Conservation (phyloP, 2,797 vertebrate species). For the Schizopygopsis malacanthus region DNA sequence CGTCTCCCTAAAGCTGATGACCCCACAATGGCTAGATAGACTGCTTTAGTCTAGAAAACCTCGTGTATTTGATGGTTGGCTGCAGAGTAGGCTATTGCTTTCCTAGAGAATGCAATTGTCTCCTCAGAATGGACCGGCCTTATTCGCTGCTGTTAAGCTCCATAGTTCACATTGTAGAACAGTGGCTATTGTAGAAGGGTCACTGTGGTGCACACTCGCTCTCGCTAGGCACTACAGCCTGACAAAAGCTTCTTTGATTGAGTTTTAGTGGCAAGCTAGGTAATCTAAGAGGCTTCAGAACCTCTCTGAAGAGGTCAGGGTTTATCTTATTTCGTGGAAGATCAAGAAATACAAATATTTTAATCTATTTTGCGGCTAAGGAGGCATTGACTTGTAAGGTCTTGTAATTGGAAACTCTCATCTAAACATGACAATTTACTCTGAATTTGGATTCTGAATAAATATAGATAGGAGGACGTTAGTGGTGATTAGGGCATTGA, state of each 20-base stretch:
- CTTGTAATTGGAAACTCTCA: background rate
- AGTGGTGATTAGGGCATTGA: background rate
- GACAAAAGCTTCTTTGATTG: constrained; percentile 66
- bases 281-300: constrained; percentile 59
- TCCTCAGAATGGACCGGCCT: constrained; percentile 49
- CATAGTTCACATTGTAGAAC: constrained; percentile 59
- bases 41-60: constrained; percentile 49
- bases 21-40: constrained; percentile 45
- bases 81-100: constrained; percentile 50
- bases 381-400: background rate
- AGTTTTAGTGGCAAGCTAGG: constrained; percentile 60
- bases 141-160: constrained; percentile 56
- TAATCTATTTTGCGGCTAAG: constrained; percentile 35
- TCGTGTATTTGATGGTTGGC: constrained; percentile 54
- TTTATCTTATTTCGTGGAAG: constrained; percentile 52
- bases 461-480: background rate
- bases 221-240: constrained; percentile 50
- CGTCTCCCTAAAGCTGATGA: constrained; percentile 45
- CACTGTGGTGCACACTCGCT: constrained; percentile 45
- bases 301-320: constrained; percentile 59
- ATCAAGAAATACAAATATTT: constrained; percentile 28
- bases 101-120: constrained; percentile 53
- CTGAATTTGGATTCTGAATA: background rate
- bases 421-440: constrained; percentile 11
- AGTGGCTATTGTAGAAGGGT: constrained; percentile 59